These are phyloP conservation scores for Datnioides undecimradiatus DNA, from an alignment of 2,113 vertebrate species.

Conservation along the genomic window DNA sequence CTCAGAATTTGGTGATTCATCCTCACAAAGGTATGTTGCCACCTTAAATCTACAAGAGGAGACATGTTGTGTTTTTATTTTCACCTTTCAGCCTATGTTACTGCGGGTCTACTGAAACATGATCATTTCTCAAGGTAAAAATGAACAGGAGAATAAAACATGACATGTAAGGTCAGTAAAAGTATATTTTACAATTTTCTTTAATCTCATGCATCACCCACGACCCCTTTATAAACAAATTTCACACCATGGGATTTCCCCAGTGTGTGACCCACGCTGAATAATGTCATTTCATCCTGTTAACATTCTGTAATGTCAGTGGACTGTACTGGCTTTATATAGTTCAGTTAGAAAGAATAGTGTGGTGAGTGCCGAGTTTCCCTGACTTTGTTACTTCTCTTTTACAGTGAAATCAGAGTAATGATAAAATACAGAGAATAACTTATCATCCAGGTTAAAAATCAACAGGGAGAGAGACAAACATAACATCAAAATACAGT, in stretches of 20 bases:
- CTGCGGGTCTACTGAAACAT: neutral
- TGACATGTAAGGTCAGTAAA: neutral
- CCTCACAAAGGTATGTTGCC: neutral
- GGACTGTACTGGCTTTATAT: neutral
- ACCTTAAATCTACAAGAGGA: neutral
- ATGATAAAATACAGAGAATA: neutral
- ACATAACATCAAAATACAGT: neutral
- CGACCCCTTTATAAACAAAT: neutral
- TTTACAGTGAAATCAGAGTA: constrained; percentile 7
- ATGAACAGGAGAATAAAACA: neutral
- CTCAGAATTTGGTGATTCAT: neutral
- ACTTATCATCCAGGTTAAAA: constrained; percentile 1
- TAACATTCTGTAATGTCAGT: neutral
- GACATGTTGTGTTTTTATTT: constrained; percentile 15
- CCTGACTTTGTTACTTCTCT: constrained; percentile 29
- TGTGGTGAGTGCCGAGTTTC: constrained; percentile 25
- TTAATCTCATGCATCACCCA: neutral
- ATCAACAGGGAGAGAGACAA: constrained; percentile 18
- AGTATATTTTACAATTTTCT: neutral
- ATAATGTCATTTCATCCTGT: constrained; percentile 6
- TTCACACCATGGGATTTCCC: constrained; percentile 36
- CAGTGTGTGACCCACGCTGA: neutral
- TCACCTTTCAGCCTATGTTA: constrained; percentile 8
- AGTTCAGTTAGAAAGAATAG: constrained; percentile 2
- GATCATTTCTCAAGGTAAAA: neutral